A percentile compares a stretch with the other conserved stretches of the same genome.
These are phyloP conservation scores for Aphaenogaster floridana DNA, from an alignment of 1,140 invertebrate genomes.

Conservation along the genomic window DNA sequence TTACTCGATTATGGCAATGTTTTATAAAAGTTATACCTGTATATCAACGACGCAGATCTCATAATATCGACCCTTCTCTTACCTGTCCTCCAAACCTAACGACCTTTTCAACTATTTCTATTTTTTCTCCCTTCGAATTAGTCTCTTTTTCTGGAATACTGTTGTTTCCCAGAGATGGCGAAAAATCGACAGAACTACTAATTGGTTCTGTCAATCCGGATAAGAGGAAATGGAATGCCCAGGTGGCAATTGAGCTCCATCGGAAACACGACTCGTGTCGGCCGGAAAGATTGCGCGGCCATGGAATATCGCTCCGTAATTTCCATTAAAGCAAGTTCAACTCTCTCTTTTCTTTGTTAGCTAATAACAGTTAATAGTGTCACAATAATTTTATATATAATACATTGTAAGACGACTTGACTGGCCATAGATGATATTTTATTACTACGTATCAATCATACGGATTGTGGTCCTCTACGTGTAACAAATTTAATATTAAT, in stretches of 20 bases:
- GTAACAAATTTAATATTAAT: too few relatives aligned
- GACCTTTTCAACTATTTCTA: conserved; percentile 6
- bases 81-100: not conserved
- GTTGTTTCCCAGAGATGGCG: conserved; percentile 59
- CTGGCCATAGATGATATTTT: too few relatives aligned
- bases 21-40: not conserved
- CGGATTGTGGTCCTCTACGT: too few relatives aligned
- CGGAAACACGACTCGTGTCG: conserved; percentile 62
- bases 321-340: conserved; percentile 57
- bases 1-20: not conserved
- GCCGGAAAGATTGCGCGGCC: conserved; percentile 60
- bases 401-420: too few relatives aligned
- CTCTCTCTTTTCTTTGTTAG: conserved; percentile 16
- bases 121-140: conserved; percentile 9
- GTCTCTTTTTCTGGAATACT: conserved; percentile 49
- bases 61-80: conserved; percentile 7
- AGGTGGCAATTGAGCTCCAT: conserved; percentile 15
- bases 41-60: not conserved
- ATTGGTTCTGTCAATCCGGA: conserved; percentile 78
- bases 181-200: conserved; percentile 78
- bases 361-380: not conserved
- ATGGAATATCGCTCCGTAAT: conserved; percentile 55
- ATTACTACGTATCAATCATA: too few relatives aligned
- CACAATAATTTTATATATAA: not conserved
- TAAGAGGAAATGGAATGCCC: not conserved